Percentiles rank a stretch among this genome's conserved stretches.
Conservation (phyloP, 2,797 vertebrate species). For the Hybognathus amarus region DNA sequence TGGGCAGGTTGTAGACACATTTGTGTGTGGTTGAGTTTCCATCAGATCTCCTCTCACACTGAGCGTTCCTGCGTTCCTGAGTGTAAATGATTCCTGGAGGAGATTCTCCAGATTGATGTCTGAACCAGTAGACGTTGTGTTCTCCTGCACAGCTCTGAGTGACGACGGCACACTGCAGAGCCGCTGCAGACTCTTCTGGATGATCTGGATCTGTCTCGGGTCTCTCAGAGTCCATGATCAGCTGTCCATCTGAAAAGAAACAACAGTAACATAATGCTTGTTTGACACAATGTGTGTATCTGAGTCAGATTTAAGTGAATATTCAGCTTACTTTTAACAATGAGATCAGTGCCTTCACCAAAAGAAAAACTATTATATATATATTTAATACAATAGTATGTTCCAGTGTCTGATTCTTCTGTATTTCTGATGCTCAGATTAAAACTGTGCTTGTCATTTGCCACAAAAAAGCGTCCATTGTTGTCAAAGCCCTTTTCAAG, state of each 20-base stretch:
- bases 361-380: not conserved
- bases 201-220: not conserved
- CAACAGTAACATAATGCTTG: not conserved
- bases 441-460: not conserved
- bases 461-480: not conserved
- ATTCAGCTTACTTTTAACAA: not conserved
- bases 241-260: not conserved
- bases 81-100: constrained; percentile 52
- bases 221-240: not conserved
- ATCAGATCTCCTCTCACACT: constrained; percentile 29
- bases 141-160: constrained; percentile 53
- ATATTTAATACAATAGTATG: not conserved
- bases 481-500: not conserved
- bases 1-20: constrained; percentile 64
- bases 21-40: constrained; percentile 24
- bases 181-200: constrained; percentile 34
- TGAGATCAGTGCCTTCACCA: not conserved
- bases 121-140: constrained; percentile 58
- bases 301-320: not conserved
- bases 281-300: not conserved
- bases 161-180: constrained; percentile 60
- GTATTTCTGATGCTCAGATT: not conserved
- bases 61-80: constrained; percentile 32
- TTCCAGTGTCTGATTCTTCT: not conserved
- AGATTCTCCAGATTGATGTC: constrained; percentile 49